phyloP scores from a whole-genome alignment of 2,888 invertebrate genomes.

The Alloscopus bannaensis region DNA sequence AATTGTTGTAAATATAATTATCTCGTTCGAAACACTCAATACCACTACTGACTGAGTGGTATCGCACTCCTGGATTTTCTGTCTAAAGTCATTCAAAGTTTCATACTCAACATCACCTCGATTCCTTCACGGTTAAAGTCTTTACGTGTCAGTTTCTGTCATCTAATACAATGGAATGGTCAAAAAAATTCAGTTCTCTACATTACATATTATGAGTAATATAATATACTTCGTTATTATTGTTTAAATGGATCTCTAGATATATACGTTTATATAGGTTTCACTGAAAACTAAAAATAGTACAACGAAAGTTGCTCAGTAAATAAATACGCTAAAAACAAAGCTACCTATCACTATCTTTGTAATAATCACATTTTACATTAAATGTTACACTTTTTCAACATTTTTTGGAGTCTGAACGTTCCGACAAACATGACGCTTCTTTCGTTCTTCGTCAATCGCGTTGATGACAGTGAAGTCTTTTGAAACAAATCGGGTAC shows the following conservation, averaged over 20 bases:
- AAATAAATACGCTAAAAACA: conserved; percentile 18
- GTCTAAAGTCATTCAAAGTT: not conserved
- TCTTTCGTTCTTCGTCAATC: no score
- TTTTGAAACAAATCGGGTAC: not conserved
- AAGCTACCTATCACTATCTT: not conserved
- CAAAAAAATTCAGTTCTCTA: conserved; percentile 43
- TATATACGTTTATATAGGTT: not conserved
- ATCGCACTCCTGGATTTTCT: no score
- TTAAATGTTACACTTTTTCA: conserved; percentile 23
- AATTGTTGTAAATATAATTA: no score
- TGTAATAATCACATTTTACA: conserved; percentile 42
- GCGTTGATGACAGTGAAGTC: conserved; percentile 18
- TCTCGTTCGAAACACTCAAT: no score
- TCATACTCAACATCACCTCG: conserved; percentile 6
- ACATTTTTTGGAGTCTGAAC: not conserved
- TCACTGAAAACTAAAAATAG: not conserved
- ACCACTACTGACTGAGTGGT: no score
- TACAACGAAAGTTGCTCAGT: not conserved
- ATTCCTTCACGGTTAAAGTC: conserved; percentile 29
- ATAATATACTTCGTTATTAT: conserved; percentile 7
- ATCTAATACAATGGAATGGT: conserved; percentile 59
- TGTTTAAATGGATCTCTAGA: conserved; percentile 7
- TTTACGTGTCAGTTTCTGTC: conserved; percentile 47
- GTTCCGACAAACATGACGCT: conserved; percentile 26
- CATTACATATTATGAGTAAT: no score